Conservation (phyloP, 2,113 vertebrate genomes). For the Ancistrus triradiatus region DNA sequence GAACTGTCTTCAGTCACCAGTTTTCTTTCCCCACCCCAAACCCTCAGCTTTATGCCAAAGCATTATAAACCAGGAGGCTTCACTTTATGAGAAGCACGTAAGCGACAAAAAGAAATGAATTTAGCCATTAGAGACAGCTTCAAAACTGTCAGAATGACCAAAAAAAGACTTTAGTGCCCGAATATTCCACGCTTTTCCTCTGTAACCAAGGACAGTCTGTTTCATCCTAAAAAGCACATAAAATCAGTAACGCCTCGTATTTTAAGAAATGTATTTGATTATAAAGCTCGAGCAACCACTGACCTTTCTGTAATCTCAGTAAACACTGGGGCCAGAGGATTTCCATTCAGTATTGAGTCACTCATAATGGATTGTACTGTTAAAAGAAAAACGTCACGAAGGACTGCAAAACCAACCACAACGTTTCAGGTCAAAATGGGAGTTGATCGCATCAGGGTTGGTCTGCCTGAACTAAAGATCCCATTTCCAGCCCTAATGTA, state of each 20-base stretch:
- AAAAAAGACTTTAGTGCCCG: conserved; percentile 4
- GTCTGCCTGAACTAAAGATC: no score
- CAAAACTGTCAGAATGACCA: conserved; percentile 21
- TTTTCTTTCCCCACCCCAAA: conserved; percentile 6
- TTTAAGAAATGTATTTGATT: conserved; percentile 11
- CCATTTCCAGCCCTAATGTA: no score
- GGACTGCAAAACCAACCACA: conserved; percentile 66
- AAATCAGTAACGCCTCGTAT: conserved; percentile 17
- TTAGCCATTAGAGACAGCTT: conserved; percentile 10
- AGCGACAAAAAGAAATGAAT: not conserved
- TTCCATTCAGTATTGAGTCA: conserved; percentile 61
- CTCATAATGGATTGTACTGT: conserved; percentile 62
- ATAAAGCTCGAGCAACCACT: conserved; percentile 51
- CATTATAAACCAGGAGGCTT: conserved; percentile 46
- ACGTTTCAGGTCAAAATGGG: conserved; percentile 59
- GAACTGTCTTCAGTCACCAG: conserved; percentile 67
- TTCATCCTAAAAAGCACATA: conserved; percentile 34
- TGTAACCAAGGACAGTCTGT: conserved; percentile 10
- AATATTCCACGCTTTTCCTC: not conserved
- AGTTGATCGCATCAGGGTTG: not conserved
- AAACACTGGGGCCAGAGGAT: conserved; percentile 58
- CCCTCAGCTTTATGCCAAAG: conserved; percentile 23
- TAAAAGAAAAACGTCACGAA: conserved; percentile 60
- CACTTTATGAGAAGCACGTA: not conserved
- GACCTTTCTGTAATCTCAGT: conserved; percentile 62